Conservation (phyloP, 2,113 vertebrate genomes). For the Phocoena sinus region DNA sequence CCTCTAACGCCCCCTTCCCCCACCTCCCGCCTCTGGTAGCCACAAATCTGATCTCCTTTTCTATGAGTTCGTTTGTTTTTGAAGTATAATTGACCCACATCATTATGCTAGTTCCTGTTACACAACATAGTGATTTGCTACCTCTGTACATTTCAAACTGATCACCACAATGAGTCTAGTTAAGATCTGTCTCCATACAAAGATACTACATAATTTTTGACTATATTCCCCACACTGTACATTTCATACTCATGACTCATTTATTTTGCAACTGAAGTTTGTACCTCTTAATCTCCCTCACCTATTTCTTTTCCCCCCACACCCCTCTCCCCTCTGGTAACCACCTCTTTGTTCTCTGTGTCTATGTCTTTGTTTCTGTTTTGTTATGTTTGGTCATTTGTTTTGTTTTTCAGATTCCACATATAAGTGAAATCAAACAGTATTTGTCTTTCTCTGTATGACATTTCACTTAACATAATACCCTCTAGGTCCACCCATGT, state of each 20-base stretch:
- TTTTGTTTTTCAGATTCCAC: not conserved
- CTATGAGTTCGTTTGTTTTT: not conserved
- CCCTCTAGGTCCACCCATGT: not conserved
- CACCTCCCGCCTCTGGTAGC: not conserved
- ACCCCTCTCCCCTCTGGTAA: not conserved
- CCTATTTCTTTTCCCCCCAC: not conserved
- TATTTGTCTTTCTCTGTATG: not conserved
- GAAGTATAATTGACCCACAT: not conserved
- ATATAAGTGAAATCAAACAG: not conserved
- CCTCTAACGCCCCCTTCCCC: not conserved
- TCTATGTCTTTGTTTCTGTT: not conserved
- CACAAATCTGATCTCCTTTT: not conserved
- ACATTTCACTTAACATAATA: not conserved
- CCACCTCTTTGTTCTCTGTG: not conserved
- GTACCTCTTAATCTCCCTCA: not conserved
- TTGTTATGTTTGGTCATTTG: not conserved
- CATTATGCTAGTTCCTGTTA: not conserved
- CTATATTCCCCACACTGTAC: not conserved
- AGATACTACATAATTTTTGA: not conserved
- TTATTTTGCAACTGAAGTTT: not conserved
- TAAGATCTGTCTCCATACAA: not conserved
- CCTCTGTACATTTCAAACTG: not conserved
- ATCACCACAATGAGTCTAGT: not conserved
- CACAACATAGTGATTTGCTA: not conserved
- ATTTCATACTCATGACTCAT: not conserved